Evolutionary conservation across 2,113 vertebrate genomes (phyloP).

Genomic region (Rhadina sibilatrix): DNA sequence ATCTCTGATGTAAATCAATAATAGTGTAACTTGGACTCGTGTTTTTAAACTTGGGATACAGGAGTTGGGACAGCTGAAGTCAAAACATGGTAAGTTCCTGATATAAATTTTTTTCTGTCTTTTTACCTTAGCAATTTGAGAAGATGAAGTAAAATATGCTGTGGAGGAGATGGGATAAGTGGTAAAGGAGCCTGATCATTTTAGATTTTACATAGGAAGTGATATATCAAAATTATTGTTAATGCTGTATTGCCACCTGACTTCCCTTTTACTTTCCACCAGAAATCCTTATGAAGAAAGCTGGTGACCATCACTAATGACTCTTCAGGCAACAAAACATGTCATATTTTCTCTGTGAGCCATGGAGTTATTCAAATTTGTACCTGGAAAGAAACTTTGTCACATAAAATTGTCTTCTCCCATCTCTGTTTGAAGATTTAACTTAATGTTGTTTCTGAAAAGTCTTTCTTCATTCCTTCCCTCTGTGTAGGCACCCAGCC

Average conservation of each 20-base stretch:
- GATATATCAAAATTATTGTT: not conserved
- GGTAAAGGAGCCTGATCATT: not conserved
- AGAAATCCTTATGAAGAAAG: not conserved
- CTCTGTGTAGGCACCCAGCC: too few species aligned
- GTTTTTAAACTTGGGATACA: not conserved
- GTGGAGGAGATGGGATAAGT: not conserved
- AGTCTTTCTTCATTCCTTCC: not conserved
- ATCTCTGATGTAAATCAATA: not conserved
- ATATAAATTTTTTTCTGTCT: not conserved
- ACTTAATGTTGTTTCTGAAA: not conserved
- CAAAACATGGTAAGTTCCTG: not conserved
- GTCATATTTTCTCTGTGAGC: not conserved
- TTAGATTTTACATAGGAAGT: not conserved
- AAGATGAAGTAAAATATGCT: not conserved
- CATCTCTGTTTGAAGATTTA: not conserved
- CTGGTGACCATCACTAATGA: not conserved
- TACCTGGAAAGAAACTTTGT: not conserved
- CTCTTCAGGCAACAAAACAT: not conserved
- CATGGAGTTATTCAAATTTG: not conserved
- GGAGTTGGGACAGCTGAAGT: not conserved
- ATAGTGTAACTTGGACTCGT: not conserved
- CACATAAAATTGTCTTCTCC: not conserved
- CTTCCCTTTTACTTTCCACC: not conserved
- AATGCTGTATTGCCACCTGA: not conserved
- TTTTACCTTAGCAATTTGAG: not conserved